Percentiles rank a stretch among this genome's conserved stretches.
These are phyloP conservation scores for Apostichopus parvimensis DNA, from an alignment of 35 echinoderm and acorn worm species.

Conservation along the genomic window DNA sequence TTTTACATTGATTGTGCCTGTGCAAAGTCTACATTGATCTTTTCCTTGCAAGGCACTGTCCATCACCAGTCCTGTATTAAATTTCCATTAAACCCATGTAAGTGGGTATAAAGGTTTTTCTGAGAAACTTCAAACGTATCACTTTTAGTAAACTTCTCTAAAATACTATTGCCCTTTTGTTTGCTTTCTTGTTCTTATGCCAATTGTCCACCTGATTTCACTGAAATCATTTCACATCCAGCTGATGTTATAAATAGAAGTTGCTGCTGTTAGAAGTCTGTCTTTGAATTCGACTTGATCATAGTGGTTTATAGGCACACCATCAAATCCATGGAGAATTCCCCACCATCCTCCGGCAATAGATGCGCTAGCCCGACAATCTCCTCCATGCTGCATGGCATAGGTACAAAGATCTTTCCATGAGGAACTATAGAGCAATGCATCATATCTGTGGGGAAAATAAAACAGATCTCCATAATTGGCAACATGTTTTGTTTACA, in stretches of 20 bases:
- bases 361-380: conserved; percentile 68
- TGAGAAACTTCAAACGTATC: no score
- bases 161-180: no score
- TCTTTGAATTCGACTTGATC: conserved; percentile 79
- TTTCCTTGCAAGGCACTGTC: no score
- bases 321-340: conserved; percentile 75
- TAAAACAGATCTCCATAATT: background rate
- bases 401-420: conserved; percentile 82
- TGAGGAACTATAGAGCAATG: conserved; percentile 64
- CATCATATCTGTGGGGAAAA: conserved; percentile 79
- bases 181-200: no score
- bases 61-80: no score
- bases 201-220: background rate
- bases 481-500: background rate
- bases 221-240: conserved; percentile 48
- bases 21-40: no score
- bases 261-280: conserved; percentile 55
- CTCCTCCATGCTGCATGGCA: conserved; percentile 90
- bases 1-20: no score
- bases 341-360: conserved; percentile 94
- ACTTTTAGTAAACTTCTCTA: no score
- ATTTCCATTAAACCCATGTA: no score
- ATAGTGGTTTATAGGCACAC: conserved; percentile 71
- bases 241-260: conserved; percentile 74
- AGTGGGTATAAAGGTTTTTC: no score